Conservation (phyloP, 1,140 invertebrate species). For the Brachionus plicatilis region DNA sequence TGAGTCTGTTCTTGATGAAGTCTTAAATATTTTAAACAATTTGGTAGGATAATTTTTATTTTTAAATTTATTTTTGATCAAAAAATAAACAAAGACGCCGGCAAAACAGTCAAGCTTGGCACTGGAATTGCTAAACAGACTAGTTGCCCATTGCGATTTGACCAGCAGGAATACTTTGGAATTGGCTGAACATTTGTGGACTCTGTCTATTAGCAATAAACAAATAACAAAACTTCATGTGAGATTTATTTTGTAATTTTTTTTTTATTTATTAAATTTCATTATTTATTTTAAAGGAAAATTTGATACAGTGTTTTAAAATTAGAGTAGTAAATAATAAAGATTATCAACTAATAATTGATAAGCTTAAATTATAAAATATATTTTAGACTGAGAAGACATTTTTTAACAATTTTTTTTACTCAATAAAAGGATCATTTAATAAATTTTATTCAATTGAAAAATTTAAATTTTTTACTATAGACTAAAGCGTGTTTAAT, state of each 20-base stretch:
- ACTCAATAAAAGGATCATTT: neutral
- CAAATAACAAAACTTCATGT: constrained; percentile 17
- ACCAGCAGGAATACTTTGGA: constrained; percentile 59
- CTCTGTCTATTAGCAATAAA: constrained; percentile 63
- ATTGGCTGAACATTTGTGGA: constrained; percentile 72
- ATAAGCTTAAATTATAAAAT: neutral
- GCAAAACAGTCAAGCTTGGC: constrained; percentile 61
- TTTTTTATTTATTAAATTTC: neutral
- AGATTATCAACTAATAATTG: neutral
- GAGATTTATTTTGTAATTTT: neutral
- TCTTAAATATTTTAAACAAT: neutral
- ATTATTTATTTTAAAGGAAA: neutral
- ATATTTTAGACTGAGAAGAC: neutral
- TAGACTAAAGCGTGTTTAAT: no score
- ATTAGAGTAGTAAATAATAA: neutral
- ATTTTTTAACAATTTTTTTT: neutral
- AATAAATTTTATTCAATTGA: neutral
- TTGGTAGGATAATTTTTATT: neutral
- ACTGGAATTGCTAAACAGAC: constrained; percentile 67
- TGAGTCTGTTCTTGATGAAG: neutral
- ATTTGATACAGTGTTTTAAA: neutral
- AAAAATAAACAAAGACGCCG: constrained; percentile 43
- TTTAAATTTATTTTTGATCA: no score
- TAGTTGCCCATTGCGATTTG: constrained; percentile 68
- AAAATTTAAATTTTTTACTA: no score